Percentiles rank a stretch among this genome's conserved stretches.
These are phyloP conservation scores for Trichonephila clavata DNA, from an alignment of 1,140 invertebrate species.

Conservation along the genomic window DNA sequence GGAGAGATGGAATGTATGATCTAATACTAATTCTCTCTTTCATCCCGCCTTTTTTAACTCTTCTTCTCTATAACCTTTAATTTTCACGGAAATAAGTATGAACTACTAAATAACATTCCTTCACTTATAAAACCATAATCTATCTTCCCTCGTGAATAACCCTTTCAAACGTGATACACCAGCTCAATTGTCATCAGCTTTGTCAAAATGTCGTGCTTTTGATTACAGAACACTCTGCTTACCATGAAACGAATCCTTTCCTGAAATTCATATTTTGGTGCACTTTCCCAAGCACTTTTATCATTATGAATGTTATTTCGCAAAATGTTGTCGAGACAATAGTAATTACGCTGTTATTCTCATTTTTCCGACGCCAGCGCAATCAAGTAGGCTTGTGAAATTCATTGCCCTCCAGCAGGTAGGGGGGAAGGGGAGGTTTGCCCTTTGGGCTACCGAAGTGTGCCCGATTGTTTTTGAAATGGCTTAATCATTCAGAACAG, in stretches of 20 bases:
- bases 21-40: too few relatives aligned
- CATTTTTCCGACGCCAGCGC: background rate
- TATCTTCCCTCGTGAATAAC: background rate
- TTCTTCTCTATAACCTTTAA: too few relatives aligned
- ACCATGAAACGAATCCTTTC: background rate
- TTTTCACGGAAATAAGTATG: too few relatives aligned
- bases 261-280: background rate
- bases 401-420: background rate
- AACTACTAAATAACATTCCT: too few relatives aligned
- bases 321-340: background rate
- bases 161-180: background rate
- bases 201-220: background rate
- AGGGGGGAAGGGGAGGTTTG: too few relatives aligned
- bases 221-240: background rate
- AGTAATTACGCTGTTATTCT: slow-evolving; percentile 17
- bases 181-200: background rate
- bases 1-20: too few relatives aligned
- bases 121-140: background rate
- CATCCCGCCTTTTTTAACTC: too few relatives aligned
- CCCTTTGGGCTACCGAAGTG: background rate
- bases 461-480: background rate
- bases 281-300: background rate
- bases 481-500: slow-evolving; percentile 17
- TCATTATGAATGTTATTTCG: background rate
- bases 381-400: slow-evolving; percentile 14